Evolutionary conservation across 2,113 vertebrate species (phyloP).

Genomic region (Engraulis encrasicolus): DNA sequence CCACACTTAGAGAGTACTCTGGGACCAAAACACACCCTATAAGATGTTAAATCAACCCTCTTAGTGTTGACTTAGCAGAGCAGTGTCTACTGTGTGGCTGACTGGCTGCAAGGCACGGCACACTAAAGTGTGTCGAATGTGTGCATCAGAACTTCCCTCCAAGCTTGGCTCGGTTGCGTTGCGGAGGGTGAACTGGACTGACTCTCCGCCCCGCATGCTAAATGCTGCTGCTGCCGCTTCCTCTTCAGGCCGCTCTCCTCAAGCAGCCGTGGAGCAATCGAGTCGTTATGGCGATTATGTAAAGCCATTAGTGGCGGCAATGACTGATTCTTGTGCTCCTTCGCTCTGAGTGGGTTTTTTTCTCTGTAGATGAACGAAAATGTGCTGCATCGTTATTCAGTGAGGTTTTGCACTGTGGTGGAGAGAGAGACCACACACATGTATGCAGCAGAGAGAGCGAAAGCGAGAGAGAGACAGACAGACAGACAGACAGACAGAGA

Average conservation of each 20-base stretch:
- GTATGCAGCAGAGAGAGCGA: neutral
- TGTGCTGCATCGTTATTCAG: neutral
- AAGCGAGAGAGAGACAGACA: no score
- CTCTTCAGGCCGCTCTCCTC: no score
- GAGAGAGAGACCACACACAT: neutral
- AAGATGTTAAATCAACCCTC: no score
- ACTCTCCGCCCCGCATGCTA: neutral
- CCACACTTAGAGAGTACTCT: no score
- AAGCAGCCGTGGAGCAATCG: neutral
- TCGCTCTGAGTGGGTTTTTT: neutral
- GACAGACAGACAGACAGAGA: no score
- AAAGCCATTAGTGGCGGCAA: neutral
- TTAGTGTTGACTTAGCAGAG: no score
- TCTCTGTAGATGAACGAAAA: neutral
- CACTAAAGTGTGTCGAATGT: neutral
- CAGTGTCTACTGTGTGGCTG: no score
- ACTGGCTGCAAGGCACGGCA: neutral
- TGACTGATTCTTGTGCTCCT: neutral
- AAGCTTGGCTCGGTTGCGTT: no score
- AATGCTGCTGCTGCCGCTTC: no score
- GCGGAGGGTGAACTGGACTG: neutral
- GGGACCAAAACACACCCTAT: no score
- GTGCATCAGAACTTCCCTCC: neutral
- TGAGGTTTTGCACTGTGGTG: neutral
- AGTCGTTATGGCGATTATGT: conserved; percentile 1